Percentiles rank a stretch among this genome's conserved stretches.
phyloP scores from a whole-genome alignment of 2,113 vertebrate genomes.

The Corythoichthys haematopterus region DNA sequence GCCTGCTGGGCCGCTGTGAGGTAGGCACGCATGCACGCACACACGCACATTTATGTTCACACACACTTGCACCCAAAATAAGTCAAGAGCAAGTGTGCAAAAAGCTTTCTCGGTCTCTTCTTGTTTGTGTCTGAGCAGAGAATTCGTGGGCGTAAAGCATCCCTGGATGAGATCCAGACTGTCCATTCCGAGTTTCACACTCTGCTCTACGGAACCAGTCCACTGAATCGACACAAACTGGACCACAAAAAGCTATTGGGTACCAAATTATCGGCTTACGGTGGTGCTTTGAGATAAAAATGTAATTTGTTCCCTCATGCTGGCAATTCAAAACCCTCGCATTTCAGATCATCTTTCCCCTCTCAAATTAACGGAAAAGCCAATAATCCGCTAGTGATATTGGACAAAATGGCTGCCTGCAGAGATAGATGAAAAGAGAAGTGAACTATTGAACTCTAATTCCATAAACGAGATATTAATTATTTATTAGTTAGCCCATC shows the following conservation, averaged over 20 bases:
- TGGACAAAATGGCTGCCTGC: neutral
- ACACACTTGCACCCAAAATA: conserved; percentile 4
- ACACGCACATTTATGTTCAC: neutral
- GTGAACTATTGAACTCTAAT: too few relatives aligned
- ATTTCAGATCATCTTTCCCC: neutral
- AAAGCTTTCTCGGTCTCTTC: conserved; percentile 7
- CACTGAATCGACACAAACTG: conserved; percentile 65
- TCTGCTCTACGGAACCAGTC: conserved; percentile 65
- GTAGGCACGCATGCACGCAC: conserved; percentile 21
- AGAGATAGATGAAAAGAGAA: too few relatives aligned
- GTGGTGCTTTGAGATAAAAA: neutral
- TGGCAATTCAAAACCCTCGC: neutral
- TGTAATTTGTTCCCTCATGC: neutral
- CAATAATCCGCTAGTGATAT: neutral
- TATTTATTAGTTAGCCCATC: neutral
- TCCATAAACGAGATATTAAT: too few relatives aligned
- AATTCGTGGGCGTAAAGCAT: conserved; percentile 62
- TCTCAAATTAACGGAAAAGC: neutral
- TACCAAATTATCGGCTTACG: conserved; percentile 18
- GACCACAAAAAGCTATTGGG: conserved; percentile 68
- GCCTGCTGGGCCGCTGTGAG: conserved; percentile 60
- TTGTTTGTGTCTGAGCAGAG: conserved; percentile 49
- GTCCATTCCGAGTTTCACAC: conserved; percentile 70
- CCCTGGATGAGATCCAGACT: conserved; percentile 67
- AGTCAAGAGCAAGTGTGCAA: conserved; percentile 10